Conservation (phyloP, 2,113 vertebrate species). For the Eretmochelys imbricata region DNA sequence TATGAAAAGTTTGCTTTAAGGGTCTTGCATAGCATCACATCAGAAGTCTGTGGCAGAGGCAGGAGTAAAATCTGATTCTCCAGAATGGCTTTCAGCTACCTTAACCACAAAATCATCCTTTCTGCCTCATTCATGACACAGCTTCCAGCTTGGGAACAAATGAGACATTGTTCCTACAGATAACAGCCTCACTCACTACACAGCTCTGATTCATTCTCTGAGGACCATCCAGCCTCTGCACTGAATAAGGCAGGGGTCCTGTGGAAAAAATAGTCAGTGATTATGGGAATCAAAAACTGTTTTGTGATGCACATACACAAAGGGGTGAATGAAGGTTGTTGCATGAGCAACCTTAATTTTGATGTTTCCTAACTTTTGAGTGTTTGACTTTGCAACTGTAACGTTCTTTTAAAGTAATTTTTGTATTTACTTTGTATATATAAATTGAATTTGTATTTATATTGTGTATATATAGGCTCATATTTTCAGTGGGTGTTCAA, state of each 20-base stretch:
- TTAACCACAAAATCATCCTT: no score
- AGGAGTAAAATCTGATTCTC: no score
- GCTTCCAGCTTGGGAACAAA: no score
- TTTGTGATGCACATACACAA: accelerated
- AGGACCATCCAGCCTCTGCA: no score
- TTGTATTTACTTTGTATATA: neutral
- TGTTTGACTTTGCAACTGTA: neutral
- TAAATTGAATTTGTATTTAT: neutral
- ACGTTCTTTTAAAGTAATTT: neutral
- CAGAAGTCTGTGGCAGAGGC: no score
- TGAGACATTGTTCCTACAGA: no score
- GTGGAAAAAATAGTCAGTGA: neutral
- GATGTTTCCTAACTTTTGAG: neutral
- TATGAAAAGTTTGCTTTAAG: no score
- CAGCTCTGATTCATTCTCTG: no score
- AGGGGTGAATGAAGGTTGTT: neutral
- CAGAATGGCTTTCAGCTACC: no score
- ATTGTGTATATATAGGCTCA: neutral
- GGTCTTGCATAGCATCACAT: no score
- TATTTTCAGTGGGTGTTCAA: neutral
- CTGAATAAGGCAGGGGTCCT: neutral
- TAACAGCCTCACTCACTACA: no score
- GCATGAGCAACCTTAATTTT: neutral
- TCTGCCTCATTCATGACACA: no score
- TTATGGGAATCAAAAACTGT: neutral